Base-by-base conservation (phyloP, 2,797 vertebrate species). In the Notoglanidium macrostoma region DNA sequence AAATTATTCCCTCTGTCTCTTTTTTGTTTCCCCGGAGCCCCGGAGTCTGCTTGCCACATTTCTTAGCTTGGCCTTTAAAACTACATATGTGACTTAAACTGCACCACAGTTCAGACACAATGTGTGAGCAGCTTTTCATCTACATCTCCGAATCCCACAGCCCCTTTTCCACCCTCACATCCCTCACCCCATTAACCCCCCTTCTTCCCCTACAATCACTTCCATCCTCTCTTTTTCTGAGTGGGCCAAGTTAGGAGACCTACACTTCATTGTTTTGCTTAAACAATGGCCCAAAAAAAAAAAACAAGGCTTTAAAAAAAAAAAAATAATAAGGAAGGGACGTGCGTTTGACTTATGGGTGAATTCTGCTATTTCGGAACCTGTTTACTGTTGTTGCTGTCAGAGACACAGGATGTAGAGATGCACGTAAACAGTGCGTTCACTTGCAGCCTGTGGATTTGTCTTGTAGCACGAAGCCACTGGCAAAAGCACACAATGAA, bases 221-320 rank as follows among this genome's bases (percentile, higher is more conserved):
- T 85, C 85, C 89, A 87, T 80, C 82, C 86, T 87, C 67, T 83
- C 14, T 35, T 77, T 85, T 77, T 77, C 70, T 21, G 15, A 23
- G n/a, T 32, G 32, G 70, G 67, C 78, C 3, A 32, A 63, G 35
- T 81, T n/a, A 63, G 35, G 5, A 81, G 57, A 79, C 74, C 85
- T 85, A 89, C 90, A 90, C 90, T 87, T 87, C 84, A 92, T 89
- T 91, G 89, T 91, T 70, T 54, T 85, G 83, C 77, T 86, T 51
- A 63, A 89, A 92, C 91, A 93, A 93, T 90, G 61, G 87, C 29
- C 26, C 35, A 46, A 86, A 87, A 90, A 49, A 49, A 49, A 49
- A 49, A 49, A 46, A 46, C 46, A 46, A 46, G 7, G 46, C 46
- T n/a, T n/a, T 3, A 86, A 63, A 85, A 72, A 29, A 88, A 87